Evolutionary conservation across 2,888 invertebrate species (phyloP).

Genomic region (Andrena bicolor): DNA sequence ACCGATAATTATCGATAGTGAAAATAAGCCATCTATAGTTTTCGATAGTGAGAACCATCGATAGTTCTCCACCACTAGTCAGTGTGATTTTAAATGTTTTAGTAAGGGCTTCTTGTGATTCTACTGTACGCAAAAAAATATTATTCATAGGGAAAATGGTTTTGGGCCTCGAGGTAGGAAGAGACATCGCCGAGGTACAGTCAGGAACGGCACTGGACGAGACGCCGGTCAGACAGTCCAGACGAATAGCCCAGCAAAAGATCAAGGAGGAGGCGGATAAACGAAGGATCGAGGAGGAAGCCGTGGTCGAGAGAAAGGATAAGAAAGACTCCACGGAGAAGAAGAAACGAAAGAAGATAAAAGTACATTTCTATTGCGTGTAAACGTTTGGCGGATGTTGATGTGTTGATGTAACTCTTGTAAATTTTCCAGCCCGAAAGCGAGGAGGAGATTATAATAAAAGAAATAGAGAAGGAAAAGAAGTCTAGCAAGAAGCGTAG

Average conservation of each 20-base stretch:
- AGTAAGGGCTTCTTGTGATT: not conserved
- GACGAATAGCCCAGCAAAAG: slow-evolving; percentile 94
- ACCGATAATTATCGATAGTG: no score
- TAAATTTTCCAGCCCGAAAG: slow-evolving; percentile 67
- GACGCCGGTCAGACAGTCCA: slow-evolving; percentile 90
- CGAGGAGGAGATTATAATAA: slow-evolving; percentile 73
- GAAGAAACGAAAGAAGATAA: slow-evolving; percentile 82
- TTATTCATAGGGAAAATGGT: slow-evolving; percentile 83
- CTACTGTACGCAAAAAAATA: not conserved
- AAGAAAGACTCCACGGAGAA: slow-evolving; percentile 78
- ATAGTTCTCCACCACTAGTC: no score
- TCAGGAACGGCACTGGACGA: slow-evolving; percentile 79
- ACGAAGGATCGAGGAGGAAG: slow-evolving; percentile 91
- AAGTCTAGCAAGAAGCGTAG: slow-evolving; percentile 84
- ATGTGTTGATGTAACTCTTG: not conserved
- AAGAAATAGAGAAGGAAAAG: slow-evolving; percentile 77
- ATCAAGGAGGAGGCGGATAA: slow-evolving; percentile 94
- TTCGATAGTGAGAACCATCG: no score
- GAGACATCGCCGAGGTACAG: slow-evolving; percentile 74
- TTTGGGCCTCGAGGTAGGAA: slow-evolving; percentile 86
- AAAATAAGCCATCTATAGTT: no score
- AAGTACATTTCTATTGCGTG: slow-evolving; percentile 61
- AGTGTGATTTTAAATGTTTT: no score
- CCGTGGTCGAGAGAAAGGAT: slow-evolving; percentile 85
- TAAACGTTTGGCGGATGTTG: not conserved